Evolutionary conservation across 2,888 invertebrate genomes (phyloP).

Genomic region (Smittia sp.): DNA sequence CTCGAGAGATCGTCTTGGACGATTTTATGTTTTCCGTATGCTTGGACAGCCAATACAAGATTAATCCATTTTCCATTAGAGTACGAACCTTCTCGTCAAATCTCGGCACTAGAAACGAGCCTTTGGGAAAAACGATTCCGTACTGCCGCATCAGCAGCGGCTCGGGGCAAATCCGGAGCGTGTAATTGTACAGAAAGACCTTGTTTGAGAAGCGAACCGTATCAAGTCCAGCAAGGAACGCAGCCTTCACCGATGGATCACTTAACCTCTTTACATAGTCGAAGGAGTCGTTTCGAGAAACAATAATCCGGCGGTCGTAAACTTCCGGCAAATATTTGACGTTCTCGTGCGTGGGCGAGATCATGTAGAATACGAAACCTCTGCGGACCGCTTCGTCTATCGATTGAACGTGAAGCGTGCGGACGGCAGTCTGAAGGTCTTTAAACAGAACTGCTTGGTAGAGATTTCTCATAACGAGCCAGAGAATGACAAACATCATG

Average conservation of each 20-base stretch:
- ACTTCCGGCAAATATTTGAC: conserved; percentile 21
- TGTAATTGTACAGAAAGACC: background rate
- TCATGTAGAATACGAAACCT: background rate
- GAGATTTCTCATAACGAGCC: background rate
- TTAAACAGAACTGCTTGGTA: conserved; percentile 6
- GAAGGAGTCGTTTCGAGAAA: background rate
- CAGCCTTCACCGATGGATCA: background rate
- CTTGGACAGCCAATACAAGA: conserved; percentile 4
- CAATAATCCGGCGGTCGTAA: conserved; percentile 17
- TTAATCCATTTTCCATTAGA: conserved; percentile 19
- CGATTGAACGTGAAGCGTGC: background rate
- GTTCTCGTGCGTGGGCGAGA: background rate
- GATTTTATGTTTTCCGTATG: background rate
- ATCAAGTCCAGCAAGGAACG: background rate
- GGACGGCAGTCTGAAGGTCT: background rate
- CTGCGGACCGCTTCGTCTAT: background rate
- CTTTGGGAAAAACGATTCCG: conserved; percentile 8
- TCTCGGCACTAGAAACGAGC: background rate
- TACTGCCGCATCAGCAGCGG: background rate
- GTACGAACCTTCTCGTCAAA: background rate
- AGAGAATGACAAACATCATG: background rate
- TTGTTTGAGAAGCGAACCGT: conserved; percentile 9
- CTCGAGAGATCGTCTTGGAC: background rate
- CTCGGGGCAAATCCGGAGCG: background rate
- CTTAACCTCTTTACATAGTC: background rate